A percentile compares a stretch with the other conserved stretches of the same genome.
Conservation (phyloP, 2,113 vertebrate species). For the Acrocephalus arundinaceus region DNA sequence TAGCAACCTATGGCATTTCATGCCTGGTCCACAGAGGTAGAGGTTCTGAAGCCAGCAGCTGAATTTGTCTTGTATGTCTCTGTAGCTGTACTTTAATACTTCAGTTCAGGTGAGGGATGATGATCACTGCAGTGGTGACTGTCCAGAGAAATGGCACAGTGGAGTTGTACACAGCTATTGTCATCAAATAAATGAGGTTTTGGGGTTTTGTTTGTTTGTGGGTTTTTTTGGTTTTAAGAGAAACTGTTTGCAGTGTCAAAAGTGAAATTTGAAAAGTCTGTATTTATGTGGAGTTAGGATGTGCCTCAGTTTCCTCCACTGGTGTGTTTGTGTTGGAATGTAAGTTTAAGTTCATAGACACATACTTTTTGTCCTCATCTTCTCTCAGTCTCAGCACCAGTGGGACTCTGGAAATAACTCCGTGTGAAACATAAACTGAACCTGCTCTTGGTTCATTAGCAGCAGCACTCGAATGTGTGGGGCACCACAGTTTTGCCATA, state of each 20-base stretch:
- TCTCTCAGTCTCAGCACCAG: neutral
- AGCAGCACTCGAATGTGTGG: neutral
- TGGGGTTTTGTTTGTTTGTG: neutral
- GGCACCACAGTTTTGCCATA: neutral
- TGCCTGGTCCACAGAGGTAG: neutral
- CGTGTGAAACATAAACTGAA: neutral
- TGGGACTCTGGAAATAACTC: neutral
- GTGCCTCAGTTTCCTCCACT: neutral
- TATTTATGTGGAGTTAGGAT: neutral
- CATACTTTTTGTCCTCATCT: neutral
- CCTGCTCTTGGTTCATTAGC: neutral
- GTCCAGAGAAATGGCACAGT: neutral
- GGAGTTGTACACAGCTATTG: neutral
- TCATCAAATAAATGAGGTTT: neutral
- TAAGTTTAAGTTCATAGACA: neutral
- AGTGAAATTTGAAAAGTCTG: neutral
- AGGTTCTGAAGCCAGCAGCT: neutral
- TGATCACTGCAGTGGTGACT: neutral
- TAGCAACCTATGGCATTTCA: neutral
- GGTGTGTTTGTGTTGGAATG: neutral
- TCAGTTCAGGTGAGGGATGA: neutral
- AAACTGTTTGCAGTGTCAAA: neutral
- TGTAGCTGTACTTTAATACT: neutral
- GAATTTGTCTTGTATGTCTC: neutral
- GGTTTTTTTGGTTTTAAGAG: fast-evolving